These are phyloP conservation scores for Callimico goeldii DNA, from an alignment of 2,797 vertebrate species.

Conservation along the genomic window DNA sequence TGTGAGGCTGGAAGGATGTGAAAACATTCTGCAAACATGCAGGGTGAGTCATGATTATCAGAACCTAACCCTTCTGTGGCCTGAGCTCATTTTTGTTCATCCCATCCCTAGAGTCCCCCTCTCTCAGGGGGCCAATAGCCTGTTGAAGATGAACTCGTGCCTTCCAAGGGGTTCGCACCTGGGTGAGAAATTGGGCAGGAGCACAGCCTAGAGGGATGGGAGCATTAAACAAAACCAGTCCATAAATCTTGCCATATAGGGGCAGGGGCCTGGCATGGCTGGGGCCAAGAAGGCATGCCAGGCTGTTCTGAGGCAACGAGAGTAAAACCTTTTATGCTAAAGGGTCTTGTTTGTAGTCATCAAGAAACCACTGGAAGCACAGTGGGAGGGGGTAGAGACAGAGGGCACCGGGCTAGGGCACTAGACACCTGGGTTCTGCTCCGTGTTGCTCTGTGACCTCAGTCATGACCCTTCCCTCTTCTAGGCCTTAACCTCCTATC, in stretches of 20 bases:
- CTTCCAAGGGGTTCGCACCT: background rate
- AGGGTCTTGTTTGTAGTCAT: background rate
- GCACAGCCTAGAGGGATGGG: background rate
- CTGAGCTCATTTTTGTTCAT: background rate
- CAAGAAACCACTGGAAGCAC: background rate
- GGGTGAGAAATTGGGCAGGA: background rate
- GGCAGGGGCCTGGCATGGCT: background rate
- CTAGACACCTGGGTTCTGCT: background rate
- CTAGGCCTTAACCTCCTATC: background rate
- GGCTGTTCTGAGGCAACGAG: background rate
- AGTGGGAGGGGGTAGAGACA: background rate
- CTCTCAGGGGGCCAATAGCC: background rate
- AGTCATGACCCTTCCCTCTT: background rate
- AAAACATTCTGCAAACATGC: background rate
- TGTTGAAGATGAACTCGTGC: background rate
- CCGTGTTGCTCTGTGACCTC: background rate
- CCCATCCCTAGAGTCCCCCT: background rate
- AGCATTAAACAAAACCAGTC: slow-evolving; percentile 39
- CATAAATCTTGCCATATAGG: background rate
- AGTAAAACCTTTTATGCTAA: background rate
- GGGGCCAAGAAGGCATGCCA: background rate
- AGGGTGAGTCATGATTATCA: background rate
- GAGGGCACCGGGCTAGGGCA: background rate
- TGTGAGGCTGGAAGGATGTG: background rate
- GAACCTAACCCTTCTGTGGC: background rate